phyloP scores from a whole-genome alignment of 2,888 invertebrate genomes.

The Platypus cylindrus region DNA sequence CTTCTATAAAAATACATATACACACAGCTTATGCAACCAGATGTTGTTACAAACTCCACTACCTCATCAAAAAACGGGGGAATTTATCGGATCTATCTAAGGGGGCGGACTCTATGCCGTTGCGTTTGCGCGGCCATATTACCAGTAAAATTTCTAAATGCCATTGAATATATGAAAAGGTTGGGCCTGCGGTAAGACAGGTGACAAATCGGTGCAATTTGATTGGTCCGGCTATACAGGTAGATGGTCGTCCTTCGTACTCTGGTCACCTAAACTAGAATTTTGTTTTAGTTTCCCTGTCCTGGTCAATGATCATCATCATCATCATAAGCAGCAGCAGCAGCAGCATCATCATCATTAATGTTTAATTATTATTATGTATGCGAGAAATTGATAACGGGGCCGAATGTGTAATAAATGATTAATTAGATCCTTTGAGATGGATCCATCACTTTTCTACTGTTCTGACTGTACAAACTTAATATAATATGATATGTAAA shows the following conservation, averaged over 20 bases:
- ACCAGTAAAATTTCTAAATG: slow-evolving; percentile 29
- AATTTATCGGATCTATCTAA: slow-evolving; percentile 28
- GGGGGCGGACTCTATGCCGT: slow-evolving; percentile 26
- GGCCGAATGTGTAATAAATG: slow-evolving; percentile 30
- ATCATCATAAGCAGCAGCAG: too few relatives aligned
- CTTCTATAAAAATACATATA: too few relatives aligned
- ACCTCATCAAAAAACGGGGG: too few relatives aligned
- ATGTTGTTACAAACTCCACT: too few relatives aligned
- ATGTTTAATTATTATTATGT: slow-evolving; percentile 11
- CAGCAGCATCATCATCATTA: slow-evolving; percentile 12
- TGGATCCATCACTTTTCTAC: slow-evolving; percentile 29
- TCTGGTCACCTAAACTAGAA: slow-evolving; percentile 28
- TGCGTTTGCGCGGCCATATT: slow-evolving; percentile 30
- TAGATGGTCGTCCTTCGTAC: slow-evolving; percentile 27
- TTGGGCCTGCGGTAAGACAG: slow-evolving; percentile 31
- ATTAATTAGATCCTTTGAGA: slow-evolving; percentile 28
- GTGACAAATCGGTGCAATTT: slow-evolving; percentile 32
- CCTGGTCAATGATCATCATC: too few relatives aligned
- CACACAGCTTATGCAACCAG: too few relatives aligned
- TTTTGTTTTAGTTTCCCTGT: too few relatives aligned
- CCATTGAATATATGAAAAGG: slow-evolving; percentile 28
- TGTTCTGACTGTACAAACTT: slow-evolving; percentile 5
- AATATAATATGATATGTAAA: too few relatives aligned
- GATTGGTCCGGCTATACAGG: slow-evolving; percentile 30
- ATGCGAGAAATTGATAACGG: slow-evolving; percentile 6